Percentiles rank a stretch among this genome's conserved stretches.
phyloP scores from a whole-genome alignment of 2,888 invertebrate species.

The Diaphora mendica region DNA sequence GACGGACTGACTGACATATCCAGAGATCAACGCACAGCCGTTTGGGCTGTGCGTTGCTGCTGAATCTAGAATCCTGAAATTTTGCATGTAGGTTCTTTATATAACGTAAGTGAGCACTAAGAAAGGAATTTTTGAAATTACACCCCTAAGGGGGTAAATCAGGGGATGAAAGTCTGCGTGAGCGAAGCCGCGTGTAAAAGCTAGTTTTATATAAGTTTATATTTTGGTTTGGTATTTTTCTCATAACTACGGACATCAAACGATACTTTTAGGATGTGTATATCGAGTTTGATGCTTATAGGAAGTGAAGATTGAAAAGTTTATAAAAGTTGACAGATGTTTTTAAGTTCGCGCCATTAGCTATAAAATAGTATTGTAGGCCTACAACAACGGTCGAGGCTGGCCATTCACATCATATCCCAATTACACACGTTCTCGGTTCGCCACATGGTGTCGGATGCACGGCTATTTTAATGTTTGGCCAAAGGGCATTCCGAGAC shows the following conservation, averaged over 20 bases:
- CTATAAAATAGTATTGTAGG: slow-evolving; percentile 33
- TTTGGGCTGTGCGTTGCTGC: no score
- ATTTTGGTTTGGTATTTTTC: neutral
- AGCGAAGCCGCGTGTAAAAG: no score
- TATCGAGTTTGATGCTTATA: slow-evolving; percentile 13
- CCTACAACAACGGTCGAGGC: slow-evolving; percentile 43
- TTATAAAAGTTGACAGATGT: slow-evolving; percentile 15
- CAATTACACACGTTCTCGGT: slow-evolving; percentile 34
- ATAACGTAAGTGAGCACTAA: no score
- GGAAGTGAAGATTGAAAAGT: slow-evolving; percentile 16
- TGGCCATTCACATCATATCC: slow-evolving; percentile 45
- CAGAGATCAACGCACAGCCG: no score
- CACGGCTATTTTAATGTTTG: slow-evolving; percentile 64
- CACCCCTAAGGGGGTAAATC: no score
- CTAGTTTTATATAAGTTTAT: no score
- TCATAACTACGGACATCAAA: slow-evolving; percentile 7
- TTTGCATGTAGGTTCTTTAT: no score
- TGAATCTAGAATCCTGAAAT: no score
- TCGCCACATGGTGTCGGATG: slow-evolving; percentile 52
- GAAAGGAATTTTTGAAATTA: no score
- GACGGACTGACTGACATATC: no score
- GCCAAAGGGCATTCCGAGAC: slow-evolving; percentile 60
- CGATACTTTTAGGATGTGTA: neutral
- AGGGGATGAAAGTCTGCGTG: no score
- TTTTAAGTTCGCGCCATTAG: slow-evolving; percentile 22